These are phyloP conservation scores for Tipula confusa DNA, from an alignment of 2,888 invertebrate species.

Conservation along the genomic window DNA sequence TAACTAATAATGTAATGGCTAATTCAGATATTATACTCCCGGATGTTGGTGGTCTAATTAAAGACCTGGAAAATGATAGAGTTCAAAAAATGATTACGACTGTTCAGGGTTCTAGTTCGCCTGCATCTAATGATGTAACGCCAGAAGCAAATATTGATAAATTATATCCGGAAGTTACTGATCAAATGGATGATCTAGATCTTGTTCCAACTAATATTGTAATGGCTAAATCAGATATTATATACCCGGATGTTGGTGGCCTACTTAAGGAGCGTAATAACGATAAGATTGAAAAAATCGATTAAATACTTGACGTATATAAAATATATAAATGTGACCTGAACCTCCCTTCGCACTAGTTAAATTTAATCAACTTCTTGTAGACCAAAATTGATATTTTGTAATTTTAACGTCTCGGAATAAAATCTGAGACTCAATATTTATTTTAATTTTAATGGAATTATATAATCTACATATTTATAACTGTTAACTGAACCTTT, in stretches of 20 bases:
- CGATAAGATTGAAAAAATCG: too few species aligned
- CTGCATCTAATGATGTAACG: too few species aligned
- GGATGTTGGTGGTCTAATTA: constrained; percentile 39
- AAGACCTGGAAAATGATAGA: not conserved
- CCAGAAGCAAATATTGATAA: too few species aligned
- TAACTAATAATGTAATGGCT: too few species aligned
- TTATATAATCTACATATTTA: not conserved
- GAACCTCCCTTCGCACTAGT: not conserved
- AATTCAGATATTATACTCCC: constrained; percentile 45
- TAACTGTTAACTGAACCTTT: not conserved
- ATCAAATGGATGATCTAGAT: too few species aligned
- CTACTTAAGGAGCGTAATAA: not conserved
- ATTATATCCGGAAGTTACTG: too few species aligned
- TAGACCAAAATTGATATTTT: not conserved
- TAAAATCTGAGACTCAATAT: not conserved
- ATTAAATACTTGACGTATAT: not conserved
- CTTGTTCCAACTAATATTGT: too few species aligned
- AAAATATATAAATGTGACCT: not conserved
- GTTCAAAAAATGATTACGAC: too few species aligned
- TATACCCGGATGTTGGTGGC: constrained; percentile 44
- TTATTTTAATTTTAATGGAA: not conserved
- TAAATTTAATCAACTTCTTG: too few species aligned
- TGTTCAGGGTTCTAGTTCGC: too few species aligned
- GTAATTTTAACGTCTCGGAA: not conserved
- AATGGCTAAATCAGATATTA: too few species aligned